Base-by-base conservation (phyloP, 2,888 invertebrate genomes). In the Choreutis nemorana region DNA sequence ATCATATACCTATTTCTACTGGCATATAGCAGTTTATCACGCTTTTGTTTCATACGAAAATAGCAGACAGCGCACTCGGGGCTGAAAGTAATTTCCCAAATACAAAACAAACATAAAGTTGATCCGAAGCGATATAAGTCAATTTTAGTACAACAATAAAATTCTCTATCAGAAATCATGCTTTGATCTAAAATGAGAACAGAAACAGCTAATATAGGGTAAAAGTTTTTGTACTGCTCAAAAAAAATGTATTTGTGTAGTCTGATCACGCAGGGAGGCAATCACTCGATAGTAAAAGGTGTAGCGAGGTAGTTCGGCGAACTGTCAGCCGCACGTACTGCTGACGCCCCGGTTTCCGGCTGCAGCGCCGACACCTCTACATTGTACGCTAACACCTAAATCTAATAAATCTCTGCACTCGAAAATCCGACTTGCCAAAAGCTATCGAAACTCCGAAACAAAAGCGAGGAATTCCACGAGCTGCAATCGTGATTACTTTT, bases 241-340 rank as follows among this genome's bases (percentile, higher is more conserved):
- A 50, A 52, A 56, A 58, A 55, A n/a, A n/a, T 53, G 55, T 58
- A 55, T 63, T 72, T 73, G 58, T 63, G 43, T 44, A 77, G 64
- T 73, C 75, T 46, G 61, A 65, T 72, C 77, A 77, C 75, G 75
- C 63, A 64, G 66, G 49, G 51, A 55, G 61, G 68, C 73, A 75
- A 77, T 75, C 73, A 72, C 67, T 73, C 61, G 66, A 75, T 68
- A 71, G 61, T 73, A 72, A 71, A n/a, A 73, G 64, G 72, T 64
- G 56, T 54, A 66, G 60, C 60, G 61, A 60, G 61, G 60, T 61
- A 53, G 51, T 53, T 58, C 34, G 41, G 42, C 38, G 30, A 18
- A 34, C 37, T 9, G 25, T 30, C 21, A 14, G 25, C 16, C 10
- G 29, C 45, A 32, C 33, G 46, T 49, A 48, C 40, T 40, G 48